Evolutionary conservation across 37 sponge, comb jelly and placozoan genomes (phyloP).

Genomic region (Bolinopsis microptera): DNA sequence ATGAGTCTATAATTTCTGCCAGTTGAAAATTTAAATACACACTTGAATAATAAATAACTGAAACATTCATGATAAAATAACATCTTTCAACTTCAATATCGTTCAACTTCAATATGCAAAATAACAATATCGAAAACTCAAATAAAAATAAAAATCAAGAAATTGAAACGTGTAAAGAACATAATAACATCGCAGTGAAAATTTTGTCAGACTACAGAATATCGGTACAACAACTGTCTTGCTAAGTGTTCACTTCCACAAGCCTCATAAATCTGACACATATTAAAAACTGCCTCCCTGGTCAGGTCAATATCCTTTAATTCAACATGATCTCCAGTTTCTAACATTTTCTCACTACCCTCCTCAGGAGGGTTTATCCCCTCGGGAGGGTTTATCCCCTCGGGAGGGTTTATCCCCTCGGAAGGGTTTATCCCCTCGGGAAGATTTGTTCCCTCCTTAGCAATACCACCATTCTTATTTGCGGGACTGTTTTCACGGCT

Average conservation of each 20-base stretch:
- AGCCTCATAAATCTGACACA: background rate
- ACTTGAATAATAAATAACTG: no score
- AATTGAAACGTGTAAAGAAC: no score
- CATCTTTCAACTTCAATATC: no score
- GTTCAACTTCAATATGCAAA: no score
- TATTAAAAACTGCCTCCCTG: background rate
- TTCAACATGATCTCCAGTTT: background rate
- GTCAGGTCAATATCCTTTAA: slow-evolving; percentile 10
- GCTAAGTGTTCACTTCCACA: slow-evolving; percentile 17
- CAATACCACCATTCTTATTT: background rate
- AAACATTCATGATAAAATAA: no score
- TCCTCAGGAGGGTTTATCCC: background rate
- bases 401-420: background rate
- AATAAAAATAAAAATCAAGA: no score
- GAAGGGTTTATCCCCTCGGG: no score
- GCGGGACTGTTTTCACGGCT: background rate
- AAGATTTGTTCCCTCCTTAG: no score
- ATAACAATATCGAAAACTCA: no score
- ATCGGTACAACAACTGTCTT: background rate
- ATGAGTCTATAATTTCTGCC: no score
- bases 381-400: background rate
- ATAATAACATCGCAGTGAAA: no score
- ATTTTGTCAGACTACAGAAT: background rate
- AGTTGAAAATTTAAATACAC: no score
- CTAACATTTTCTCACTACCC: background rate